Conservation (phyloP, 2,888 invertebrate species). For the Phymatocera aterrima region DNA sequence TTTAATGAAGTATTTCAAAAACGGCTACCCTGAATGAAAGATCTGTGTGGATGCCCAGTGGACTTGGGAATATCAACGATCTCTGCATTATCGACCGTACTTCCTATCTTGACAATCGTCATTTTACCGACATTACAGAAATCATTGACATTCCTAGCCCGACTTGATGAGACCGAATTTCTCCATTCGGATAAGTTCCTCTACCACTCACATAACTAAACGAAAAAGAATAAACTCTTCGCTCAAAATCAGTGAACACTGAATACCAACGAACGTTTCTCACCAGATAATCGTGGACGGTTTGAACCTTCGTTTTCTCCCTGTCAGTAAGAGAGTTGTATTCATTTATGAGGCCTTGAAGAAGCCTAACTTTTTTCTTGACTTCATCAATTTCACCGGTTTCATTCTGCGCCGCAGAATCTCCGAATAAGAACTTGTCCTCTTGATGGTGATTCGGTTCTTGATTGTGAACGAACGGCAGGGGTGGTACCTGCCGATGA, state of each 20-base stretch:
- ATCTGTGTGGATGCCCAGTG: no score
- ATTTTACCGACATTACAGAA: no score
- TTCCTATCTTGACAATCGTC: not conserved
- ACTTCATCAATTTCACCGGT: slow-evolving; percentile 54
- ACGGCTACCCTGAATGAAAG: no score
- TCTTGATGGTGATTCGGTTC: slow-evolving; percentile 9
- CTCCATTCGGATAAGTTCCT: no score
- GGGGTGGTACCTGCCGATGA: slow-evolving; percentile 51
- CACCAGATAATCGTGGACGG: slow-evolving; percentile 67
- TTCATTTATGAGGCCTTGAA: slow-evolving; percentile 62
- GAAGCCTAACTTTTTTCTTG: slow-evolving; percentile 56
- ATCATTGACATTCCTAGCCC: no score
- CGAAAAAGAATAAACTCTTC: not conserved
- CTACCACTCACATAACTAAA: no score
- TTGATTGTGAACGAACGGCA: slow-evolving; percentile 47
- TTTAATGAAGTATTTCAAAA: no score
- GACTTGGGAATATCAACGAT: no score
- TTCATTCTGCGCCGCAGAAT: not conserved
- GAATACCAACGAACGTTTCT: slow-evolving; percentile 22
- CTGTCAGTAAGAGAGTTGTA: slow-evolving; percentile 59
- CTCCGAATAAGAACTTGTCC: slow-evolving; percentile 57
- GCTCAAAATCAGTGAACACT: not conserved
- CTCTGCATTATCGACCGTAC: no score
- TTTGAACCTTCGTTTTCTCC: slow-evolving; percentile 63
- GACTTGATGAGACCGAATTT: no score